phyloP scores from a whole-genome alignment of 2,797 vertebrate genomes.

The Aplochiton taeniatus region DNA sequence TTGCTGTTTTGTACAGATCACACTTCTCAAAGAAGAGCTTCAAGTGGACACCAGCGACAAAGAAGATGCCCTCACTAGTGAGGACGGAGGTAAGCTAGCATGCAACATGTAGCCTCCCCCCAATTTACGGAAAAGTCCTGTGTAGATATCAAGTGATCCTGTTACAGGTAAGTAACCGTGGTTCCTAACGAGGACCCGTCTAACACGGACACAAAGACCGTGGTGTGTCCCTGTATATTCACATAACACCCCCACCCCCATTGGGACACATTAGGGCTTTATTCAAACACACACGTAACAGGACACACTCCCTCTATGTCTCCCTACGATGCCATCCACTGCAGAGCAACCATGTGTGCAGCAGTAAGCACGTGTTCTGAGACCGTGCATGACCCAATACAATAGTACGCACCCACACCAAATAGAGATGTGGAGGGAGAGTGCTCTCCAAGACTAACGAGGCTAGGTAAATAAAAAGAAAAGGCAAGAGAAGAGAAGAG shows the following conservation, averaged over 20 bases:
- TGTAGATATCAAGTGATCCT: too few species aligned
- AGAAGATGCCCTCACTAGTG: constrained; percentile 13
- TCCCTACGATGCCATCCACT: background rate
- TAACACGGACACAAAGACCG: background rate
- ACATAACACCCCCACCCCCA: background rate
- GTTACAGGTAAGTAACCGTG: background rate
- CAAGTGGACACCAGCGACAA: constrained; percentile 12
- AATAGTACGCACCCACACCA: background rate
- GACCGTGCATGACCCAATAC: background rate
- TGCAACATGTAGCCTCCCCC: too few species aligned
- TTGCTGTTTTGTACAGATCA: constrained; percentile 49
- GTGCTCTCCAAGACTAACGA: too few species aligned
- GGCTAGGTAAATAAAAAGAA: too few species aligned
- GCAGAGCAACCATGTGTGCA: background rate
- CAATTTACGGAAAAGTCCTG: too few species aligned
- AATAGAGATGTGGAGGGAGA: background rate
- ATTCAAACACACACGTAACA: background rate
- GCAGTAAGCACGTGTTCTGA: background rate
- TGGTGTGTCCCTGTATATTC: constrained; percentile 1
- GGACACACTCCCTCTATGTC: background rate
- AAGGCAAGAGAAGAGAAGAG: too few species aligned
- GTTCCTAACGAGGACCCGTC: background rate
- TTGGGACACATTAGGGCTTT: background rate
- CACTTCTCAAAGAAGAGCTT: constrained; percentile 26
- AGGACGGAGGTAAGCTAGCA: constrained; percentile 40